Percentiles rank a stretch among this genome's conserved stretches.
phyloP scores from a whole-genome alignment of 2,888 invertebrate species.

The Druceiella hillmani region DNA sequence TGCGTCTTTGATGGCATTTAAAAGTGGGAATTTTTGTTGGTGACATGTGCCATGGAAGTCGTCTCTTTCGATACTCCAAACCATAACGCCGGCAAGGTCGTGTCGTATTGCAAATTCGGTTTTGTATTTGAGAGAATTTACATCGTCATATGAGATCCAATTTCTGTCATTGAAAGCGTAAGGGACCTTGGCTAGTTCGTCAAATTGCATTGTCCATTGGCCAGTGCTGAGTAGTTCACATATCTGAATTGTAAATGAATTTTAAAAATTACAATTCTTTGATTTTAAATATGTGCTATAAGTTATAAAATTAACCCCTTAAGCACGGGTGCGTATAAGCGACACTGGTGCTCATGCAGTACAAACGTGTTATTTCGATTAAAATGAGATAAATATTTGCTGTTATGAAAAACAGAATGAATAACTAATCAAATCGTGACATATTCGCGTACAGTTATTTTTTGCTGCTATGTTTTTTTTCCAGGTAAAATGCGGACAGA shows the following conservation, averaged over 20 bases:
- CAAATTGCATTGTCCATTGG: slow-evolving; percentile 51
- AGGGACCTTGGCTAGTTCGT: slow-evolving; percentile 53
- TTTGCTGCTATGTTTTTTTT: too few species aligned
- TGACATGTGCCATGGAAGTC: slow-evolving; percentile 64
- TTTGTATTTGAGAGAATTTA: slow-evolving; percentile 50
- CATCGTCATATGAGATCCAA: slow-evolving; percentile 69
- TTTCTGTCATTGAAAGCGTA: slow-evolving; percentile 53
- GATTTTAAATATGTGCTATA: too few species aligned
- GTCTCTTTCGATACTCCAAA: slow-evolving; percentile 78
- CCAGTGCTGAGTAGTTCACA: slow-evolving; percentile 46
- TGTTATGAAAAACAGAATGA: too few species aligned
- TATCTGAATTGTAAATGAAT: slow-evolving; percentile 35
- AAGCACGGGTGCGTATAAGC: too few species aligned
- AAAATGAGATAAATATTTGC: too few species aligned
- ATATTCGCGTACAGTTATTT: too few species aligned
- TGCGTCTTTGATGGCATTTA: slow-evolving; percentile 51
- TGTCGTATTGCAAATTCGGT: slow-evolving; percentile 37
- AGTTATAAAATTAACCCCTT: too few species aligned
- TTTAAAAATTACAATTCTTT: slow-evolving; percentile 7
- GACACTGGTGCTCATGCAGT: too few species aligned
- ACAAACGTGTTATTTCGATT: too few species aligned
- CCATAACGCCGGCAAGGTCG: slow-evolving; percentile 57
- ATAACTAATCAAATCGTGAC: too few species aligned
- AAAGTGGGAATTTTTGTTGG: slow-evolving; percentile 50
- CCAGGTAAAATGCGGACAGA: too few species aligned